Evolutionary conservation across 2,888 invertebrate genomes (phyloP), one percentile per base, ranked within the genome.

Genomic region (Archaeoteleia sp.): DNA sequence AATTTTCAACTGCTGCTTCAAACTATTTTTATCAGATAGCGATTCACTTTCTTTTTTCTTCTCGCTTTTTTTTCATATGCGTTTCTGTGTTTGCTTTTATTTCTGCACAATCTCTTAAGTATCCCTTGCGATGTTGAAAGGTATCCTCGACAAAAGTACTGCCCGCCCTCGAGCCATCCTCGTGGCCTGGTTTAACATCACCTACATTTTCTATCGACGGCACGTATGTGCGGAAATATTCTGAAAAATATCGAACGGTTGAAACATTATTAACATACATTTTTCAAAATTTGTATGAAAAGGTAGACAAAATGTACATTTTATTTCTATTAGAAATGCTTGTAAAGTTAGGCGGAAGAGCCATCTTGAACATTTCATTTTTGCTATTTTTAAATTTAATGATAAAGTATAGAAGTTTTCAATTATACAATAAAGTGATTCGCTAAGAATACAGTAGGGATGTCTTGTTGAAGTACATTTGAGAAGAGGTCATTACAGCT

Each of bases 131-230:
- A 45, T 20, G 35, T 34, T 70, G 73, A 71, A 74, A 72, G 51
- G 46, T 54, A 70, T 60, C 62, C 54, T 62, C 54, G 43, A 68
- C 51, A 61, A 70, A 73, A 71, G 58, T 71, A 15, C 65, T 53
- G 67, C 55, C 67, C 53, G 48, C 57, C 46, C 61, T 65, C 42
- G 37, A 60, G 67, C 48, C 43, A 63, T 67, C 60, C 43, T 46
- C 53, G 37, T 65, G 65, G 65, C 65, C 65, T 65, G 55, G 57
- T 65, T 65, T 65, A 54, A 27, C 51, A 30, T 57, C 49, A 35
- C 46, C 45, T 43, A 34, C 37, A 49, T 57, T 57, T 34, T 57
- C 45, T 30, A 63, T 63, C 51, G 40, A 57, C 55, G 17, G 25
- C 12, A 35, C 39, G 14, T 39, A 8, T 10, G n/a, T 23, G 39